Evolutionary conservation across 2,797 vertebrate genomes (phyloP).

Genomic region (Lacerta viridis): DNA sequence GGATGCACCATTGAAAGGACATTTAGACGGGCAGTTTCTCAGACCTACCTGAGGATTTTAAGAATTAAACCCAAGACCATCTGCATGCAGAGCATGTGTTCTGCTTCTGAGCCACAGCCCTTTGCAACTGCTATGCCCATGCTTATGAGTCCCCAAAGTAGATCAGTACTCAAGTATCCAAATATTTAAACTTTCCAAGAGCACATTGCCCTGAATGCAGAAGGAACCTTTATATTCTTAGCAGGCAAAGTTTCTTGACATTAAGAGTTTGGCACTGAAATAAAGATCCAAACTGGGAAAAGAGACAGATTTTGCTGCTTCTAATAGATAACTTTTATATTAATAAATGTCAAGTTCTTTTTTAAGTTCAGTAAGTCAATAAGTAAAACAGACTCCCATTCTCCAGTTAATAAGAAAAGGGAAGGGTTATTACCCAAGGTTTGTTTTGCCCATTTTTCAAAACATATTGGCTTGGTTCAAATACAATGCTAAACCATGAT

Average conservation of each 20-base stretch:
- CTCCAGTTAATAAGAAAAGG: constrained; percentile 12
- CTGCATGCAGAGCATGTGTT: no score
- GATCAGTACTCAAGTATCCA: not conserved
- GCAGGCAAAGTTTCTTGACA: constrained; percentile 7
- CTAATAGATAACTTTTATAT: constrained; percentile 4
- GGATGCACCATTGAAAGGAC: no score
- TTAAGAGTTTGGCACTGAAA: not conserved
- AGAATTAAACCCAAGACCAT: no score
- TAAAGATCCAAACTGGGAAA: constrained; percentile 1
- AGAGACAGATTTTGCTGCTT: constrained; percentile 24
- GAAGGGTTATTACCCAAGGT: not conserved
- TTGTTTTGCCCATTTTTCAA: constrained; percentile 1
- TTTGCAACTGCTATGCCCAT: not conserved
- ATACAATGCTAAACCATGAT: not conserved
- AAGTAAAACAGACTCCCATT: not conserved
- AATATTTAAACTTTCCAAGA: constrained; percentile 38
- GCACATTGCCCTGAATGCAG: not conserved
- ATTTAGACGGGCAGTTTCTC: no score
- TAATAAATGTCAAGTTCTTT: constrained; percentile 56
- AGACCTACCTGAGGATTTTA: no score
- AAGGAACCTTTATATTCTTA: constrained; percentile 47
- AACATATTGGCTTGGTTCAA: not conserved
- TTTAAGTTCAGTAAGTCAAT: constrained; percentile 41
- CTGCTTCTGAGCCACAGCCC: no score
- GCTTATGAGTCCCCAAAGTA: not conserved